These are phyloP conservation scores for Macropodus opercularis DNA, from an alignment of 2,797 vertebrate species.

Conservation along the genomic window DNA sequence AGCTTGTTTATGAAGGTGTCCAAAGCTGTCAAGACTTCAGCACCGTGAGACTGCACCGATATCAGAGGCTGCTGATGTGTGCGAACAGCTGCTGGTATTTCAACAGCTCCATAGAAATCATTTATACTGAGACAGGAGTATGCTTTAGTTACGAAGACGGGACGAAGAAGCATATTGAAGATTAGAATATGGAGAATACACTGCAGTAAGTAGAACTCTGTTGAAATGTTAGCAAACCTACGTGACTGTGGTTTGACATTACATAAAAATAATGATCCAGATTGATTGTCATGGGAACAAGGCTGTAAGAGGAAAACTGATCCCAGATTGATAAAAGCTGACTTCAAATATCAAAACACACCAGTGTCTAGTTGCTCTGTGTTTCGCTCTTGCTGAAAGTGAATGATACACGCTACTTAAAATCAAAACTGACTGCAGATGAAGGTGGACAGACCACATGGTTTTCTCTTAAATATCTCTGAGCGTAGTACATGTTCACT, in stretches of 20 bases:
- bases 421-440: no score
- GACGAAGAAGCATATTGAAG: conserved; percentile 1
- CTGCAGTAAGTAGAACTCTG: neutral
- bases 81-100: conserved; percentile 35
- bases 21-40: conserved; percentile 54
- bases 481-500: no score
- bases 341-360: neutral
- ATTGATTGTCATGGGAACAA: no score
- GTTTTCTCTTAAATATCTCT: no score
- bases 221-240: no score
- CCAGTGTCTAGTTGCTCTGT: neutral
- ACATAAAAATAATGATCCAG: no score
- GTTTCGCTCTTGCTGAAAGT: no score
- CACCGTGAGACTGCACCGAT: neutral
- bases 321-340: no score
- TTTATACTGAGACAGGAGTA: neutral
- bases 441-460: no score
- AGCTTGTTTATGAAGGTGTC: conserved; percentile 63
- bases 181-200: neutral
- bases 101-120: conserved; percentile 7
- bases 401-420: no score
- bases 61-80: conserved; percentile 37
- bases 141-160: neutral
- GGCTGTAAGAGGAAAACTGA: no score
- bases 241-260: no score